A percentile compares a stretch with the other conserved stretches of the same genome.
phyloP scores from a whole-genome alignment of 2,797 vertebrate genomes.

The Oreortyx pictus region DNA sequence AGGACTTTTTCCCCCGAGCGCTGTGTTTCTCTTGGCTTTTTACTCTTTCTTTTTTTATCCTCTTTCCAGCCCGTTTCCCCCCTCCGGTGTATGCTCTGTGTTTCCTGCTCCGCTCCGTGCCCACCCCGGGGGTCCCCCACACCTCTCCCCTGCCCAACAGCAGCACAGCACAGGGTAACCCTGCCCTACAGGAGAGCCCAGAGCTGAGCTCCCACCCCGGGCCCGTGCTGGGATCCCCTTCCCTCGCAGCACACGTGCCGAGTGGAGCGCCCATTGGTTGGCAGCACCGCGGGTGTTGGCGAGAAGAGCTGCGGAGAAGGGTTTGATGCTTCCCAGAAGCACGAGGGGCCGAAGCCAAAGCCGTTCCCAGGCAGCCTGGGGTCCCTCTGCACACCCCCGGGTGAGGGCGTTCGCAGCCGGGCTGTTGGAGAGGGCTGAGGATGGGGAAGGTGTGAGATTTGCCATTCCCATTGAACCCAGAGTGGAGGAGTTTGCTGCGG shows the following conservation, averaged over 20 bases:
- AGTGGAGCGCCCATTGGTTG: neutral
- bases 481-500: neutral
- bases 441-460: neutral
- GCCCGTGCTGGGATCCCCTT: slow-evolving; percentile 49
- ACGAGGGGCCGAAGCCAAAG: neutral
- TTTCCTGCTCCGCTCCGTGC: slow-evolving; percentile 21
- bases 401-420: neutral
- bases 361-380: neutral
- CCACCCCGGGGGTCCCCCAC: neutral
- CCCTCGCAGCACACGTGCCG: neutral
- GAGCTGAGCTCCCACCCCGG: neutral
- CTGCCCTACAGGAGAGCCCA: neutral
- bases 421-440: neutral
- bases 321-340: slow-evolving; percentile 35
- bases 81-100: neutral
- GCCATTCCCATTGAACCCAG: fast-evolving
- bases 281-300: neutral
- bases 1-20: slow-evolving; percentile 22
- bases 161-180: neutral
- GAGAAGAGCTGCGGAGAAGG: neutral
- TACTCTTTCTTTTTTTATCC: slow-evolving; percentile 58
- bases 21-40: slow-evolving; percentile 65
- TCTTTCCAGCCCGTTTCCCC: slow-evolving; percentile 50
- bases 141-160: neutral
- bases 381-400: neutral